Evolutionary conservation across 23 tunicate species (phyloP), one percentile per base, ranked within the genome.

Genomic region (Aplidium turbinatum): DNA sequence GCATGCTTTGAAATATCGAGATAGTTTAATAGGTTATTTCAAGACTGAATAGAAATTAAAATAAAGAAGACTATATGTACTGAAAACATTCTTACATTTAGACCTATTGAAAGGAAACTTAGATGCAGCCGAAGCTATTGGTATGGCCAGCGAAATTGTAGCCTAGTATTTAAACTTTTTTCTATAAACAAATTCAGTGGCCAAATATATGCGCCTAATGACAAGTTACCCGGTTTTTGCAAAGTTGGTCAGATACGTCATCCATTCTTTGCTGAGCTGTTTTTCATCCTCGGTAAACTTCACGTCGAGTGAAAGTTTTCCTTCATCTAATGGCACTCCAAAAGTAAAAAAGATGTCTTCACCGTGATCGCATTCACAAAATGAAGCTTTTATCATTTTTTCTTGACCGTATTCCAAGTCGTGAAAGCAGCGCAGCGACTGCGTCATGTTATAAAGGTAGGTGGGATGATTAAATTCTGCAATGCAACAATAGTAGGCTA

Each of bases 271-370:
- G 36, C 80, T 71, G 16, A 86, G 24, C 16, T 56, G 35, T 3
- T 72, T 50, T 79, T 86, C 93, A 21, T 79, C 85, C 0, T 79
- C 65, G 34, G 68, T 58, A 36, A 78, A 79, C 63, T 72, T 78
- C 20, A 32, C 82, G 39, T 61, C 72, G 39, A 63, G 39, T 4
- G 82, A 36, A 3, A 76, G 46, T 39, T 61, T 61, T 19, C n/a
- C 13, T 56, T 27, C 4, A 19, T 24, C 31, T 4, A 67, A 50
- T 6, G 84, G 84, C 27, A 78, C 3, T 3, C 84, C 84, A 78
- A 69, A 78, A 3, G 84, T 78, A 69, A 47, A 78, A 21, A 66
- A 3, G 5, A 69, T 4, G 51, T 78, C 84, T n/a, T 78, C 84
- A 11, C 77, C 84, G 34, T 78, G 84, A 29, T 76, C 82, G 27